These are phyloP conservation scores for Percopsis transmontana DNA, from an alignment of 2,113 vertebrate genomes.

Conservation along the genomic window DNA sequence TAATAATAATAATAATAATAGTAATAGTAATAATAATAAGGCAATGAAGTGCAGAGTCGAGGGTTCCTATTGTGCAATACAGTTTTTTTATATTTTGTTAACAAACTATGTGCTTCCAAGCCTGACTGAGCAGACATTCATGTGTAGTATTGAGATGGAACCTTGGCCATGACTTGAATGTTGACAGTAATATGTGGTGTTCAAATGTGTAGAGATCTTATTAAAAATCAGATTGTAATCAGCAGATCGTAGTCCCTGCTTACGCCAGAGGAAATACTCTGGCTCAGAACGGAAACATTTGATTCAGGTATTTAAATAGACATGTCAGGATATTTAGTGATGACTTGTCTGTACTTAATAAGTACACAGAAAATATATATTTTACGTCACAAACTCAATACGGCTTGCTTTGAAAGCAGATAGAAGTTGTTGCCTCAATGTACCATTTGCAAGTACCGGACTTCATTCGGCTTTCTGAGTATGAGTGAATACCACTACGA, in stretches of 20 bases:
- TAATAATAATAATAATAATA: too few species aligned
- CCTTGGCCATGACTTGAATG: slow-evolving; percentile 28
- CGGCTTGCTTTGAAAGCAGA: not conserved
- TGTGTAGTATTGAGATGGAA: slow-evolving; percentile 40
- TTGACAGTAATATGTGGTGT: slow-evolving; percentile 24
- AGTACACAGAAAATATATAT: not conserved
- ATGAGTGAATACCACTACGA: not conserved
- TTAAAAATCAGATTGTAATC: not conserved
- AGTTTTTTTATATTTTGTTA: too few species aligned
- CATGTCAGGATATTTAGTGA: not conserved
- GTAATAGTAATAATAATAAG: too few species aligned
- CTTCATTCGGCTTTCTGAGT: slow-evolving; percentile 19
- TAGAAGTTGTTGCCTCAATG: not conserved
- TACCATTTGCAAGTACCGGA: slow-evolving; percentile 1
- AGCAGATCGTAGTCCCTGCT: not conserved
- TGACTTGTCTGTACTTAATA: not conserved
- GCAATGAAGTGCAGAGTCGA: too few species aligned
- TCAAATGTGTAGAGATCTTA: slow-evolving; percentile 4
- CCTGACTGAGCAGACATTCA: slow-evolving; percentile 28
- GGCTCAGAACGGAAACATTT: not conserved
- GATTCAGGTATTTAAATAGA: not conserved
- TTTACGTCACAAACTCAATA: not conserved
- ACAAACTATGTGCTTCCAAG: slow-evolving; percentile 54
- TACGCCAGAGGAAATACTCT: slow-evolving; percentile 29
- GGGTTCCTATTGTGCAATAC: too few species aligned